Base-by-base conservation (phyloP, 2,888 invertebrate species). In the Nycteola revayana region DNA sequence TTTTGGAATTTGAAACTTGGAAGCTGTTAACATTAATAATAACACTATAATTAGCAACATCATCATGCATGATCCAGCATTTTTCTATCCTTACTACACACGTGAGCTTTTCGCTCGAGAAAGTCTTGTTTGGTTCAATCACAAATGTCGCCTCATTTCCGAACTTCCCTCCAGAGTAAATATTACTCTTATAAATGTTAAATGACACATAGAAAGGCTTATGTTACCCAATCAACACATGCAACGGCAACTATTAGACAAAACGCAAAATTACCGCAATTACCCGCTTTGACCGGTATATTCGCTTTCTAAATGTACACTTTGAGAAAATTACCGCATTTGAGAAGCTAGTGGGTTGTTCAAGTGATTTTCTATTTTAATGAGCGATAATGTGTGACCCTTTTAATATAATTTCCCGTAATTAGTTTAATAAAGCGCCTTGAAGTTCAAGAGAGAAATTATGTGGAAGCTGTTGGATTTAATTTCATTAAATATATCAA, bases 291-390 rank as follows among this genome's bases (percentile, higher is more conserved):
- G 53, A 56, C 59, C 49, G 44, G 49, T 40, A 36, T 40, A 42
- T 53, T 43, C 44, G 47, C 59, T 59, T 59, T 59, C 59, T 60
- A 59, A 49, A 51, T 59, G 37, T 40, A 35, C 42, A 53, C 42
- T 50, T 55, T 47, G 43, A 44, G 45, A 44, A 56, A 53, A 56
- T 53, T 53, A 51, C 42, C 41, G 34, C 42, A 39, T 42, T 57
- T 40, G 36, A 36, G 38, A 35, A 28, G 9, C 34, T 10, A 6
- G 14, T 23, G 37, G 32, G 33, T 49, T 54, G 28, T 30, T 37
- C 24, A 18, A 50, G 36, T 37, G 36, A 49, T 50, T 57, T 56
- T 49, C 50, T 38, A 43, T 56, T 39, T 41, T 41, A 48, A 44
- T 51, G 14, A 14, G 14, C 14, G 14, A 14, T 14, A 14, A 14